Percentiles rank a stretch among this genome's conserved stretches.
These are phyloP conservation scores for Paelopatides confundens DNA, from an alignment of 53 echinoderm and acorn worm species.

Conservation along the genomic window DNA sequence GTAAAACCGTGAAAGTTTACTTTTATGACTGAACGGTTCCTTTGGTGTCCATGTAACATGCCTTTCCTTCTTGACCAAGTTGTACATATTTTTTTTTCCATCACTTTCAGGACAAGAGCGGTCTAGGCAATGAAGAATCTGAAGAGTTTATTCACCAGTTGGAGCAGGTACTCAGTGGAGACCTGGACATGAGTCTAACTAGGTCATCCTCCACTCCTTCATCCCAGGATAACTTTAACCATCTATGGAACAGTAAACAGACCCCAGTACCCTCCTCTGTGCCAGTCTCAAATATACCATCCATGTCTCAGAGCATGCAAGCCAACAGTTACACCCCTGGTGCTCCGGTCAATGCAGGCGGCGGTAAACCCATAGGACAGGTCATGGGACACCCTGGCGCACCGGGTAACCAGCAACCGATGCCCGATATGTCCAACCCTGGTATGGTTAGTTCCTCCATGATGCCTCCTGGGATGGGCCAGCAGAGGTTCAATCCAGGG, in stretches of 20 bases:
- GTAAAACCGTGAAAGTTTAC: no score
- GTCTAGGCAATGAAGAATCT: neutral
- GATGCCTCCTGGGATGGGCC: conserved; percentile 37
- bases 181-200: neutral
- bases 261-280: neutral
- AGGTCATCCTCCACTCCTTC: neutral
- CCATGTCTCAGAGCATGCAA: conserved; percentile 57
- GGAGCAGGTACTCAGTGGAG: conserved; percentile 18
- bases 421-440: conserved; percentile 19
- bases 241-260: conserved; percentile 11
- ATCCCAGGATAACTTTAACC: neutral
- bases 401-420: conserved; percentile 41
- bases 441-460: conserved; percentile 15
- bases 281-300: neutral
- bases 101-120: neutral
- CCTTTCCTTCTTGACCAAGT: no score
- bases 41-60: no score
- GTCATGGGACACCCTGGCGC: conserved; percentile 51
- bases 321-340: conserved; percentile 48
- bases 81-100: neutral
- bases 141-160: conserved; percentile 28
- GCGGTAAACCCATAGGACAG: conserved; percentile 65
- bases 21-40: no score
- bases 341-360: conserved; percentile 54
- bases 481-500: conserved; percentile 52